Conservation (phyloP, 2,113 vertebrate genomes). For the Mastomys natalensis region DNA sequence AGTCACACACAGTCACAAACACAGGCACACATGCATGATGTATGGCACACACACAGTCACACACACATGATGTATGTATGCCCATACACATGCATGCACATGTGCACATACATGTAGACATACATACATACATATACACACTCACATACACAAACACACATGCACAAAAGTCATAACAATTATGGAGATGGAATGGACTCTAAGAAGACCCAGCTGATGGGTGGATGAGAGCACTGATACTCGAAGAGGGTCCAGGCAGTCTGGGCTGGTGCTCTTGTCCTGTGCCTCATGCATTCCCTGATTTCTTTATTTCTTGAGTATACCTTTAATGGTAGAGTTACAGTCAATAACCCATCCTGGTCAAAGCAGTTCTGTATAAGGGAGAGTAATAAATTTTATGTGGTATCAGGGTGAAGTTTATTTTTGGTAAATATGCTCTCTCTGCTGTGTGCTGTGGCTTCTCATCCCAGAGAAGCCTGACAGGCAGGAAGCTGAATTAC, state of each 20-base stretch:
- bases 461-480: neutral
- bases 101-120: neutral
- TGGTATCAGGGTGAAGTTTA: neutral
- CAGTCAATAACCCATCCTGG: slow-evolving; percentile 98
- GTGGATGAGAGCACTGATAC: neutral
- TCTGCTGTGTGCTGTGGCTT: neutral
- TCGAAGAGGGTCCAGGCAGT: neutral
- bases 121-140: neutral
- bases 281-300: neutral
- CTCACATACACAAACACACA: neutral
- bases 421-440: neutral
- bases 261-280: neutral
- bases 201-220: neutral
- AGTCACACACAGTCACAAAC: neutral
- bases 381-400: slow-evolving; percentile 87
- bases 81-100: neutral
- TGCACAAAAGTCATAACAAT: neutral
- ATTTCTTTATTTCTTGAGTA: slow-evolving; percentile 90
- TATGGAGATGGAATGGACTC: neutral
- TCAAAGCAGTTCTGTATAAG: slow-evolving; percentile 97
- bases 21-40: neutral
- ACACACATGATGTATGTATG: neutral
- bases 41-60: neutral
- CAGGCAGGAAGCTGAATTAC: neutral
- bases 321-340: slow-evolving; percentile 98